These are phyloP conservation scores for Mallotus villosus DNA, from an alignment of 2,797 vertebrate genomes.

Conservation along the genomic window DNA sequence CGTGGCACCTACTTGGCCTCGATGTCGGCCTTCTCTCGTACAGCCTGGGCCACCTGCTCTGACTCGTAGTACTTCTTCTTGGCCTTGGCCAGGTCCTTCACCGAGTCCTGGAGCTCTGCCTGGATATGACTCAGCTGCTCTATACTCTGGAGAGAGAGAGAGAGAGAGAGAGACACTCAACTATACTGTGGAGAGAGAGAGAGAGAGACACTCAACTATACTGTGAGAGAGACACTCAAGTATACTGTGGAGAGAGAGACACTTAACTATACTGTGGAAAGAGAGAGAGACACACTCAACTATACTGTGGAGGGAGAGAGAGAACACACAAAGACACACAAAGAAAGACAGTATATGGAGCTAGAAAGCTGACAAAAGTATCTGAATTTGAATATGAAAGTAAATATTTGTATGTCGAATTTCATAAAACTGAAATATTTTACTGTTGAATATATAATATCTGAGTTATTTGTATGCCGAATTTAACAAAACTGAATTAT, in stretches of 20 bases:
- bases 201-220: constrained; percentile 64
- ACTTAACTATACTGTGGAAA: constrained; percentile 79
- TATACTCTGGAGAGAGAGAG: constrained; percentile 79
- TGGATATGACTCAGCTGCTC: constrained; percentile 97
- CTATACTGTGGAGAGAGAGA: constrained; percentile 78
- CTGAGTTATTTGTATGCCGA: too few relatives aligned
- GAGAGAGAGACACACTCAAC: not conserved
- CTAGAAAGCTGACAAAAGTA: too few relatives aligned
- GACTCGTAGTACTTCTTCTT: constrained; percentile 98
- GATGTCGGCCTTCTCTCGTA: constrained; percentile 96
- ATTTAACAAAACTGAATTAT: too few relatives aligned
- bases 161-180: too few relatives aligned
- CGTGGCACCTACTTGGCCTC: constrained; percentile 92
- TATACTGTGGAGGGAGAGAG: constrained; percentile 76
- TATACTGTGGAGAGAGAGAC: constrained; percentile 77
- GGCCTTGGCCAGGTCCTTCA: constrained; percentile 97
- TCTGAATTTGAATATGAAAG: too few relatives aligned
- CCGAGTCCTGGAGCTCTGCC: constrained; percentile 93
- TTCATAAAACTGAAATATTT: too few relatives aligned
- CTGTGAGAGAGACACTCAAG: constrained; percentile 74
- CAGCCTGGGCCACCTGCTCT: constrained; percentile 96
- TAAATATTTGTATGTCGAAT: too few relatives aligned
- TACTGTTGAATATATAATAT: too few relatives aligned
- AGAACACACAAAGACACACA: constrained; percentile 6
- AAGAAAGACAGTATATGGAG: not conserved